Percentiles rank a stretch among this genome's conserved stretches.
These are phyloP conservation scores for Tamias sibiricus DNA, from an alignment of 2,113 vertebrate genomes.

Conservation along the genomic window DNA sequence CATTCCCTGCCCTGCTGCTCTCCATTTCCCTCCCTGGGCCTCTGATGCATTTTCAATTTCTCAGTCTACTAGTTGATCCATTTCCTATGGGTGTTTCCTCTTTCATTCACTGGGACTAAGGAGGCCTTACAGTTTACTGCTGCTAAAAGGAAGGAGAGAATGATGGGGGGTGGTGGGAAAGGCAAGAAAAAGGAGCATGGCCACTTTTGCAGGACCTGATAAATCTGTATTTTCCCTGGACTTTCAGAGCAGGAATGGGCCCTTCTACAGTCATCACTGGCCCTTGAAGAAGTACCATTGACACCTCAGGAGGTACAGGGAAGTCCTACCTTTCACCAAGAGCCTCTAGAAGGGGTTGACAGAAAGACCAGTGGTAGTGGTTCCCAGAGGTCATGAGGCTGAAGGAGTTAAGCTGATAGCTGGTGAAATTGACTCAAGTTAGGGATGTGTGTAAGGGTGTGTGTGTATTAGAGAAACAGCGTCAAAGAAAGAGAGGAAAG, in stretches of 20 bases:
- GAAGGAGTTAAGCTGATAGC: background rate
- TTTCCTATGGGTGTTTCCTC: constrained; percentile 56
- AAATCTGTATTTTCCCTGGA: background rate
- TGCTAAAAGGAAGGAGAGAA: background rate
- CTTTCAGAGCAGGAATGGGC: background rate
- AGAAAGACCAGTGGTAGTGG: background rate
- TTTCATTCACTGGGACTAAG: constrained; percentile 1
- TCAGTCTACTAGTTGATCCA: constrained; percentile 23
- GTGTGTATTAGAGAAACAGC: background rate
- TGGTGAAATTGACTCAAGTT: background rate
- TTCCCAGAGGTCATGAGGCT: background rate
- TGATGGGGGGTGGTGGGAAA: background rate
- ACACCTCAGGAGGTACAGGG: background rate
- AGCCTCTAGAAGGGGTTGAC: background rate
- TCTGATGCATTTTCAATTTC: constrained; percentile 47
- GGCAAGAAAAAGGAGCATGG: background rate
- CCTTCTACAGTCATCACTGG: background rate
- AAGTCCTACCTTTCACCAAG: background rate
- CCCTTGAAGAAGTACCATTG: background rate
- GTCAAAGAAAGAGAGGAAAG: background rate
- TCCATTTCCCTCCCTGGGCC: constrained; percentile 6
- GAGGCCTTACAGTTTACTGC: constrained; percentile 8
- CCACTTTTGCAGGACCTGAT: background rate
- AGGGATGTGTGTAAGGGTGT: background rate
- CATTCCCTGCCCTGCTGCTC: constrained; percentile 34